phyloP scores from a whole-genome alignment of 2,797 vertebrate species.

The Argyrosomus regius region DNA sequence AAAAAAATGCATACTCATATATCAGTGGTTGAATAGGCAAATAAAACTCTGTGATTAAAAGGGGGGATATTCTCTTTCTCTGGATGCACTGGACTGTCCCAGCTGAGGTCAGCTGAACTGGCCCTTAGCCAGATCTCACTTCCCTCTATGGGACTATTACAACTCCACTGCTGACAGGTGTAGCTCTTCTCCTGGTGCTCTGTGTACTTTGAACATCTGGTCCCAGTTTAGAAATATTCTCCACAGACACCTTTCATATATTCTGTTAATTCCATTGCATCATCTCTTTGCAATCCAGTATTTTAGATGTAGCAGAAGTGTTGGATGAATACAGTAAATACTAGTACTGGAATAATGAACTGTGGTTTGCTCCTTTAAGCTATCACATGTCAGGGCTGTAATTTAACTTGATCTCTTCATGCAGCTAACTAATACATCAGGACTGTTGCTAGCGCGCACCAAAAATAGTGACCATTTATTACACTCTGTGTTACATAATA shows the following conservation, averaged over 20 bases:
- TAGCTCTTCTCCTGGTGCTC: neutral
- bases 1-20: neutral
- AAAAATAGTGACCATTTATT: constrained; percentile 14
- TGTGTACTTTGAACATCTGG: constrained; percentile 14
- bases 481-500: constrained; percentile 4
- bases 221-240: constrained; percentile 17
- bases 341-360: neutral
- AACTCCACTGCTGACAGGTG: constrained; percentile 5
- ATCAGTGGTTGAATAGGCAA: constrained; percentile 3
- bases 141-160: constrained; percentile 8
- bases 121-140: neutral
- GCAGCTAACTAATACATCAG: neutral
- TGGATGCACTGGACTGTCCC: neutral
- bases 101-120: neutral
- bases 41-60: neutral
- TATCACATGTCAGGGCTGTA: neutral
- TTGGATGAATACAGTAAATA: neutral
- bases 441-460: neutral
- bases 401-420: neutral
- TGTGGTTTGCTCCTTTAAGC: neutral
- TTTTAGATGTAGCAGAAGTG: neutral
- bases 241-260: neutral
- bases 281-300: neutral
- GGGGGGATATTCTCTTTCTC: neutral
- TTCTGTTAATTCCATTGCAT: constrained; percentile 3